Evolutionary conservation across 1,140 invertebrate genomes (phyloP).

Genomic region (Papilio aristodemus): DNA sequence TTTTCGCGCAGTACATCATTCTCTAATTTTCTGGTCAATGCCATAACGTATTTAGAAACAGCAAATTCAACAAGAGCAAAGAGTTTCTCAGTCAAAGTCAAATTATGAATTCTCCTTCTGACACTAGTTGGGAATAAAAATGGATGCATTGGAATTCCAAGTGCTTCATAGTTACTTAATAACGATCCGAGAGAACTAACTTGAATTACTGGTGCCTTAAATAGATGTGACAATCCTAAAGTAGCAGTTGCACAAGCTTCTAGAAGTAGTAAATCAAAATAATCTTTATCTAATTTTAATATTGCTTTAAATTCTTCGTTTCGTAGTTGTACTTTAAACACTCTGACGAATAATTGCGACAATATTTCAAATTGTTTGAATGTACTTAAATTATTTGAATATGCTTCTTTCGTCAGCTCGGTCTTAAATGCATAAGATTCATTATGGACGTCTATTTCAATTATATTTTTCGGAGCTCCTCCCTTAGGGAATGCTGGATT

Average conservation of each 20-base stretch:
- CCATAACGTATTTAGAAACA: not conserved
- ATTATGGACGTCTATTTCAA: slow-evolving; percentile 23
- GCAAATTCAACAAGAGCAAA: not conserved
- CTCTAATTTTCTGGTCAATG: not conserved
- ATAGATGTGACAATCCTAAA: slow-evolving; percentile 13
- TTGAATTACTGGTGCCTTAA: slow-evolving; percentile 19
- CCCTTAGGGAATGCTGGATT: slow-evolving; percentile 27
- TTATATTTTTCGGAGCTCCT: slow-evolving; percentile 1
- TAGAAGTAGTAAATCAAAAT: slow-evolving; percentile 31
- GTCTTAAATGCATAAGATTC: slow-evolving; percentile 11
- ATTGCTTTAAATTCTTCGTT: slow-evolving; percentile 15
- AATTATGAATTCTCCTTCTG: slow-evolving; percentile 12
- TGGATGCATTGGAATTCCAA: slow-evolving; percentile 27
- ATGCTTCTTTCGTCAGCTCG: not conserved
- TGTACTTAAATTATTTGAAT: not conserved
- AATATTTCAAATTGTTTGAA: not conserved
- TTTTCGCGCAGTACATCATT: slow-evolving; percentile 5
- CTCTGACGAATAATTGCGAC: not conserved
- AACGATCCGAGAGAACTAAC: slow-evolving; percentile 25
- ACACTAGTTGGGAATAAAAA: slow-evolving; percentile 12
- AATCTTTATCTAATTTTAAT: not conserved
- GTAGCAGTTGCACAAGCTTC: slow-evolving; percentile 25
- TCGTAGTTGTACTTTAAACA: slow-evolving; percentile 4
- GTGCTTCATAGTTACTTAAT: not conserved
- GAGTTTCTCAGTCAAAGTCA: slow-evolving; percentile 19